Evolutionary conservation across 2,888 invertebrate species (phyloP).

Genomic region (Mantis religiosa): DNA sequence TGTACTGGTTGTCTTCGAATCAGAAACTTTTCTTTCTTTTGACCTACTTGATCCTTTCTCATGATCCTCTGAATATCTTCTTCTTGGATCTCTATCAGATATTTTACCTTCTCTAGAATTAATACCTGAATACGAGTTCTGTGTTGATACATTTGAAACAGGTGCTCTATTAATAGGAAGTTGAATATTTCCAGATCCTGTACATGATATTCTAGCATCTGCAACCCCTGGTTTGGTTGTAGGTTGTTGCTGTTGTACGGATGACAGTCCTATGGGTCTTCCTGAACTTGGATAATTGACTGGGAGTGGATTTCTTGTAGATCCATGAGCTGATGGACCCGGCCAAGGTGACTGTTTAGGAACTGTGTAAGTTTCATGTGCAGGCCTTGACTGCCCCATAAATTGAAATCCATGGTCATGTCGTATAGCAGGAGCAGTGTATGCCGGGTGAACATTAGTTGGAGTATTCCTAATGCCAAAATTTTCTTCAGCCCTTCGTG

Average conservation of each 20-base stretch:
- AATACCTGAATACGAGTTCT: background rate
- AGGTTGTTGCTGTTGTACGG: background rate
- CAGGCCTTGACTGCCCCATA: background rate
- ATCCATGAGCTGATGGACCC: background rate
- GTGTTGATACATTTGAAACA: background rate
- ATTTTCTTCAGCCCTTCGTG: background rate
- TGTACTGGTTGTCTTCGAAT: background rate
- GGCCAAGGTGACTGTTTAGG: background rate
- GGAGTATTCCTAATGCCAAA: background rate
- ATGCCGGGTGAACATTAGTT: background rate
- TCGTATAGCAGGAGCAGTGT: background rate
- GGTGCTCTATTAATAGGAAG: background rate
- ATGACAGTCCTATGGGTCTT: background rate
- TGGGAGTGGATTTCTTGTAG: background rate
- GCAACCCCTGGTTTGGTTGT: background rate
- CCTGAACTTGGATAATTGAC: background rate
- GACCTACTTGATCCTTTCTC: conserved; percentile 22
- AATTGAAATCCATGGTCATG: background rate
- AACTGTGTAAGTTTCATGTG: background rate
- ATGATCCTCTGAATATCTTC: conserved; percentile 33
- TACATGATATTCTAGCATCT: background rate
- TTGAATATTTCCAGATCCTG: background rate
- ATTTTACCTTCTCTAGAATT: background rate
- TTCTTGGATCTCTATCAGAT: conserved; percentile 36
- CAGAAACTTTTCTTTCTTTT: background rate